Evolutionary conservation across 2,888 invertebrate genomes (phyloP), one percentile per base, ranked within the genome.

Genomic region (Agrochola lychnidis): DNA sequence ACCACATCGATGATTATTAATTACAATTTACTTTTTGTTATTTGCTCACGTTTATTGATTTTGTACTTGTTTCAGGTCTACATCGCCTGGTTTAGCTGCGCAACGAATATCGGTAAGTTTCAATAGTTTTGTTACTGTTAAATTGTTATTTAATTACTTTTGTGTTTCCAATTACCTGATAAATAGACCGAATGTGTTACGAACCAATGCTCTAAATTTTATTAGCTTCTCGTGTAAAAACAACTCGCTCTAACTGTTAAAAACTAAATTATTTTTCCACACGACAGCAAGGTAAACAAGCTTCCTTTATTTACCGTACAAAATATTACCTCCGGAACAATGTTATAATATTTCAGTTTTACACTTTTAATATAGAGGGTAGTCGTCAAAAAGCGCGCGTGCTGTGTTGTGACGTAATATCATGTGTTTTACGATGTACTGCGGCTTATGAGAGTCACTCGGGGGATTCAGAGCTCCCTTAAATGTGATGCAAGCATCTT

Each of bases 401-500:
- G 70, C 56, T 77, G 62, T 56, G 53, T 73, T 66, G 86, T 84
- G 86, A 84, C 83, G 87, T 83, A 83, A 90, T 89, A 89, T 86
- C 81, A 81, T 81, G 81, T 89, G 85, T 87, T 90, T 86, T 86
- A 85, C 76, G 84, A 82, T 73, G 75, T 79, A 81, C 85, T 85
- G 76, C 68, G 80, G 86, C 80, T 79, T 82, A 70, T 84, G 83
- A 78, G 78, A 75, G 68, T 48, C 71, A 64, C 76, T 82, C 75
- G 53, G n/a, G 85, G 73, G 78, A 68, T 70, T 76, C 56, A 63
- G 36, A 63, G 68, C 51, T 78, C 69, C 76, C 84, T 89, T 88
- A 89, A 91, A 86, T 85, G 83, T 89, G 89, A 89, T 91, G 89
- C 86, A 87, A 81, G 87, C 56, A 59, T 77, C 67, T 83, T 86